These are phyloP conservation scores for Phycodurus eques DNA, from an alignment of 2,113 vertebrate species.

Conservation along the genomic window DNA sequence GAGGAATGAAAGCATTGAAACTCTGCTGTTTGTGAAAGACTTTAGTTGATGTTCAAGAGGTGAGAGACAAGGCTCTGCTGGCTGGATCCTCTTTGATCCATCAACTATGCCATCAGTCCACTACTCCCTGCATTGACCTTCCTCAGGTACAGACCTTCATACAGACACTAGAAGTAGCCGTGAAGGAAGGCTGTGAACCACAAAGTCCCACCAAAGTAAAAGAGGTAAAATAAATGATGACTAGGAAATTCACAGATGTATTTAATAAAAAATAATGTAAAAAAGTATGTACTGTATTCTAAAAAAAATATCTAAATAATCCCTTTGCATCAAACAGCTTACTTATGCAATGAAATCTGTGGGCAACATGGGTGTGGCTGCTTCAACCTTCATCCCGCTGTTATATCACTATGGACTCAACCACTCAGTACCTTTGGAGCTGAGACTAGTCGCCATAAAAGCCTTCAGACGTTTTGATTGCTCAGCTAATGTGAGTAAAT, in stretches of 20 bases:
- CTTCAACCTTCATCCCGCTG: constrained; percentile 55
- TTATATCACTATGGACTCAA: constrained; percentile 66
- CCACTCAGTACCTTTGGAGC: constrained; percentile 41
- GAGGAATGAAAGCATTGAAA: not conserved
- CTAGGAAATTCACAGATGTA: constrained; percentile 65
- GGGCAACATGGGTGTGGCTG: constrained; percentile 77
- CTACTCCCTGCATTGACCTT: constrained; percentile 58
- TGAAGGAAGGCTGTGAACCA: constrained; percentile 64
- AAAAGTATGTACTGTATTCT: not conserved
- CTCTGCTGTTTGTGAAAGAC: constrained; percentile 59
- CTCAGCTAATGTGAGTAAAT: constrained; percentile 69
- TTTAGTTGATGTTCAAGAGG: constrained; percentile 66
- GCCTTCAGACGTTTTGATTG: constrained; percentile 85
- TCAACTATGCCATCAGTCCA: constrained; percentile 70
- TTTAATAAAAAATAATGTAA: not conserved
- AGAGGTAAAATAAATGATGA: constrained; percentile 53
- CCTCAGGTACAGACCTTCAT: constrained; percentile 75
- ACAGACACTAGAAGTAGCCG: constrained; percentile 59
- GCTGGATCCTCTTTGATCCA: constrained; percentile 76
- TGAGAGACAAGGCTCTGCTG: constrained; percentile 70
- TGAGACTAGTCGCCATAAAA: constrained; percentile 76
- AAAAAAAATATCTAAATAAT: not conserved
- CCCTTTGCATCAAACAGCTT: constrained; percentile 60
- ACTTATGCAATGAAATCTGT: constrained; percentile 78
- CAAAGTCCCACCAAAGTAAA: constrained; percentile 26